These are phyloP conservation scores for Elaeidobius kamerunicus DNA, from an alignment of 2,888 invertebrate genomes.

Conservation along the genomic window DNA sequence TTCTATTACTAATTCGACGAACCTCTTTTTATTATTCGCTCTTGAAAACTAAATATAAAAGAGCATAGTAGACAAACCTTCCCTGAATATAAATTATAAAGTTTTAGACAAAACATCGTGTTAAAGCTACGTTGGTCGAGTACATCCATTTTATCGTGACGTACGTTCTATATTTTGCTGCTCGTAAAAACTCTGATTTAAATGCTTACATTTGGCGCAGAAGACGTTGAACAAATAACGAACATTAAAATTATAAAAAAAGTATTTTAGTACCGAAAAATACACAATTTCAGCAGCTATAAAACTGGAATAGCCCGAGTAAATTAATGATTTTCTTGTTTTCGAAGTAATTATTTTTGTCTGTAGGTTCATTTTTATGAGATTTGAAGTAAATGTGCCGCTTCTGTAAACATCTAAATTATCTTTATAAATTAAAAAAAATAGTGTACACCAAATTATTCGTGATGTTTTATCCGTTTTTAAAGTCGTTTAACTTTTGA, in stretches of 20 bases:
- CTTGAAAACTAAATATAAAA: no score
- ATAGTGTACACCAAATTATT: no score
- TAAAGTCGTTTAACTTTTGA: no score
- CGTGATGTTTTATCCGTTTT: no score
- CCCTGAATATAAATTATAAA: constrained; percentile 4
- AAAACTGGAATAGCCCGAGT: constrained; percentile 9
- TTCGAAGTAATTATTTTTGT: neutral
- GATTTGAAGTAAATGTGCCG: no score
- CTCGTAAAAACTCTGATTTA: constrained; percentile 18
- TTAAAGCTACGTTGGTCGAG: constrained; percentile 7
- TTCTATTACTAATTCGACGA: no score
- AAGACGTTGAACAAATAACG: neutral
- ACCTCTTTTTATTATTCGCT: no score
- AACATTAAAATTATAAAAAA: constrained; percentile 10
- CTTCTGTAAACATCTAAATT: no score
- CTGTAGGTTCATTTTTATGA: no score
- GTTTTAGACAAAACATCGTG: constrained; percentile 2
- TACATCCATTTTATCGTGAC: constrained; percentile 13
- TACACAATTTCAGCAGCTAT: constrained; percentile 2
- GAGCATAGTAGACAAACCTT: no score
- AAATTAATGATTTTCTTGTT: constrained; percentile 1
- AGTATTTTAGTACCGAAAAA: constrained; percentile 11
- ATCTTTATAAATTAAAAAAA: no score
- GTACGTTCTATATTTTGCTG: constrained; percentile 13
- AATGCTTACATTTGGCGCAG: constrained; percentile 10